Evolutionary conservation across 2,888 invertebrate genomes (phyloP), one percentile per base, ranked within the genome.

Genomic region (Ophion obscuratus): DNA sequence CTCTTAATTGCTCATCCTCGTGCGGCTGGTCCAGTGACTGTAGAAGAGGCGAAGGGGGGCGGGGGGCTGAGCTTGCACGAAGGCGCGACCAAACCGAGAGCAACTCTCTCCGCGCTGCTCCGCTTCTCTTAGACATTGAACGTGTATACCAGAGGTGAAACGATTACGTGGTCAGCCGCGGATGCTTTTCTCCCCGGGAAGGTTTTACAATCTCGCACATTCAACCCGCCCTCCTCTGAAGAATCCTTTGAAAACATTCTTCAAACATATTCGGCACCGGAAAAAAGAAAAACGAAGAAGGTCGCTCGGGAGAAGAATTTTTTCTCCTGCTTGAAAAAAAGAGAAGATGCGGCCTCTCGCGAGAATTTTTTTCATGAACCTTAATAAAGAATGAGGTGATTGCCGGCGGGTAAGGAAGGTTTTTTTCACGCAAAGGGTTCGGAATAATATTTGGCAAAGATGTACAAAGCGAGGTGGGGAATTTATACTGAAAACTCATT

Each of bases 1-100:
- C 85, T 77, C 85, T 86, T 86, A 86, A 86, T 86, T 83, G 85
- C 83, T 86, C 85, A 86, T 83, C 85, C 83, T 67, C 77, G 85
- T 74, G 83, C 80, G 83, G 83, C 61, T 73, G 77, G 85, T 81
- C 77, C 64, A 80, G 77, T 76, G 77, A 83, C 71, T 80, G 80
- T 2, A 14, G 47, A 47, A 2, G 11, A 44, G 47, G 47, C 14
- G 47, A 31, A 64, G 70, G 75, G 61, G 47, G 47, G 47, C 24
- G 68, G 70, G 75, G 61, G 70, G 64, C 75, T 79, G 66, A 85
- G 71, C 82, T 82, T 71, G 78, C 75, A 82, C 68, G 36, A 74
- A 78, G 68, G 78, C 81, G 85, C 81, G 85, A 82, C 75, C 81
- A 71, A 68, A 68, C 76, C 80, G 73, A 62, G 47, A 47, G 74